phyloP scores from a whole-genome alignment of 1,140 invertebrate species.

The Leptonema lineaticorne region DNA sequence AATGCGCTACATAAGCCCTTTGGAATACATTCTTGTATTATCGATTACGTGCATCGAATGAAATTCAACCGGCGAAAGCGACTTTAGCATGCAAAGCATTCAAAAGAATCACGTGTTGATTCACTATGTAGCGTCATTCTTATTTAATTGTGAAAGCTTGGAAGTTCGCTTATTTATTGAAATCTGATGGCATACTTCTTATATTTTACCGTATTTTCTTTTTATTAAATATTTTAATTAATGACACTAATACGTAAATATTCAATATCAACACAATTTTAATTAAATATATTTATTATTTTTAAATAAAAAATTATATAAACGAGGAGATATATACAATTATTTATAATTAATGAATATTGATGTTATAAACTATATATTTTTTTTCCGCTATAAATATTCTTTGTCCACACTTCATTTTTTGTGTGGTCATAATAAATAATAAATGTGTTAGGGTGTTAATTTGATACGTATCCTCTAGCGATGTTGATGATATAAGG shows the following conservation, averaged over 20 bases:
- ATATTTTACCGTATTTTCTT: too few relatives aligned
- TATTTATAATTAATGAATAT: too few relatives aligned
- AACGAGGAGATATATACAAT: too few relatives aligned
- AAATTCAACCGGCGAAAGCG: neutral
- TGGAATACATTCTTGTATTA: neutral
- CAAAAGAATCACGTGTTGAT: slow-evolving; percentile 12
- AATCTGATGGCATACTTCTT: neutral
- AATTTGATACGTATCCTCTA: slow-evolving; percentile 38
- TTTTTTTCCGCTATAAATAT: neutral
- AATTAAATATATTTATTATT: too few relatives aligned
- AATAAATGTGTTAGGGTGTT: slow-evolving; percentile 37
- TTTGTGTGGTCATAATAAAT: slow-evolving; percentile 28
- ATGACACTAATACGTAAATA: too few relatives aligned
- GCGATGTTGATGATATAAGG: neutral
- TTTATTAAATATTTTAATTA: too few relatives aligned
- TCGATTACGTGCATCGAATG: slow-evolving; percentile 26
- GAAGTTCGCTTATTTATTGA: neutral
- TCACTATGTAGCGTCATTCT: neutral
- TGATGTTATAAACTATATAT: too few relatives aligned
- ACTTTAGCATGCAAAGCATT: slow-evolving; percentile 14
- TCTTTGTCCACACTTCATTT: neutral
- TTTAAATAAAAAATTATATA: too few relatives aligned
- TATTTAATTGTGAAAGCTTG: neutral
- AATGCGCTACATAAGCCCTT: slow-evolving; percentile 8
- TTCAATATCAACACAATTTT: too few relatives aligned